phyloP scores from a whole-genome alignment of 2,888 invertebrate species.

The Troides helena region DNA sequence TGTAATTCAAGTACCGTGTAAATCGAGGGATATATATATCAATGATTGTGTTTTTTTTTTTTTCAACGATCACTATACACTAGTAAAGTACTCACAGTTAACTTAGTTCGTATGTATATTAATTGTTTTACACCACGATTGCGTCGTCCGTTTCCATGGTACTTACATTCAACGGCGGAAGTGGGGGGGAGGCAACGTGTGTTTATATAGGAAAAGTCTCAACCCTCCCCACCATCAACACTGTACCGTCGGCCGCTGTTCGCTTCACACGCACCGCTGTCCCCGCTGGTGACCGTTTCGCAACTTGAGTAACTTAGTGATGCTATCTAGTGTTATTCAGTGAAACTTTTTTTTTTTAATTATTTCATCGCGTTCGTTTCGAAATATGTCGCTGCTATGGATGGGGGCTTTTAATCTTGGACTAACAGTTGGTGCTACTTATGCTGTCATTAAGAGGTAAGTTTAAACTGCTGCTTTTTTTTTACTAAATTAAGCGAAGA shows the following conservation, averaged over 20 bases:
- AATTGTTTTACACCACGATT: not conserved
- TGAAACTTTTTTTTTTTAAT: slow-evolving; percentile 29
- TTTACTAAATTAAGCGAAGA: too few relatives aligned
- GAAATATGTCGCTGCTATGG: slow-evolving; percentile 81
- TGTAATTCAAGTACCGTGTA: too few relatives aligned
- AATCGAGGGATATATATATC: too few relatives aligned
- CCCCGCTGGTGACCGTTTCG: too few relatives aligned
- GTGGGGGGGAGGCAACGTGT: slow-evolving; percentile 47
- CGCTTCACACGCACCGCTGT: not conserved
- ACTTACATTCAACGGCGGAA: slow-evolving; percentile 31
- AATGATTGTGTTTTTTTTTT: too few relatives aligned
- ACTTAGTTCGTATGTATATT: too few relatives aligned
- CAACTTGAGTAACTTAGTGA: slow-evolving; percentile 5
- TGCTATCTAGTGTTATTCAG: slow-evolving; percentile 37
- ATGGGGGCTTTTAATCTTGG: slow-evolving; percentile 83
- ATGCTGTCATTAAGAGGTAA: slow-evolving; percentile 82
- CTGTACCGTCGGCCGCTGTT: slow-evolving; percentile 1
- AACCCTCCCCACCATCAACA: slow-evolving; percentile 26
- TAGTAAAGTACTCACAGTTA: too few relatives aligned
- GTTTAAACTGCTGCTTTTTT: slow-evolving; percentile 15
- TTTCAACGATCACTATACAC: too few relatives aligned
- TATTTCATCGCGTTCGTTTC: slow-evolving; percentile 34
- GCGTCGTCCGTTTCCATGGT: slow-evolving; percentile 7
- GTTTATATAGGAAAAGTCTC: slow-evolving; percentile 58
- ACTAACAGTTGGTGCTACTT: slow-evolving; percentile 82